phyloP scores from a whole-genome alignment of 2,888 invertebrate species.

The Nebria salina region DNA sequence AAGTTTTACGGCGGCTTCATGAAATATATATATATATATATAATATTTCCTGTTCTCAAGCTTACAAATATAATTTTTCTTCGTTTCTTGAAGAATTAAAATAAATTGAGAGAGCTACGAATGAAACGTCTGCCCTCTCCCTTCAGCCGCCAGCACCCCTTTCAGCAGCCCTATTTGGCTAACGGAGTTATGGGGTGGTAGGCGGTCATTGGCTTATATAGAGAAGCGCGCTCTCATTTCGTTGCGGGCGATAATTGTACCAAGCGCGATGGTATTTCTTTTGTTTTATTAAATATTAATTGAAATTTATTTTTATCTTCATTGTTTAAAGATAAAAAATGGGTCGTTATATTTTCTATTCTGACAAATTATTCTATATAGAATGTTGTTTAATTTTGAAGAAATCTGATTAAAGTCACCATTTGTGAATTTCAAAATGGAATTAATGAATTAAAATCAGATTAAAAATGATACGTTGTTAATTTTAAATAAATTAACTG shows the following conservation, averaged over 20 bases:
- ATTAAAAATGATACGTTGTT: neutral
- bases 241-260: neutral
- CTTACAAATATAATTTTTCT: conserved; percentile 61
- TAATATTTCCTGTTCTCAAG: conserved; percentile 57
- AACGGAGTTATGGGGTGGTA: neutral
- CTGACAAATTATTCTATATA: no score
- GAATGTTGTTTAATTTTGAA: no score
- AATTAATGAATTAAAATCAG: neutral
- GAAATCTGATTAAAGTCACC: neutral
- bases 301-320: neutral
- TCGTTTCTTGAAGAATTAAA: conserved; percentile 61
- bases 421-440: neutral
- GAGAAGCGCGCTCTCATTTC: neutral
- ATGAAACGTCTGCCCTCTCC: neutral
- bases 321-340: neutral
- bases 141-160: neutral
- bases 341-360: neutral
- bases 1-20: conserved; percentile 56
- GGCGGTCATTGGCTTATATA: neutral
- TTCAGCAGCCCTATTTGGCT: neutral
- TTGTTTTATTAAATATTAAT: conserved; percentile 1
- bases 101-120: conserved; percentile 62
- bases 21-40: conserved; percentile 52
- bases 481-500: neutral
- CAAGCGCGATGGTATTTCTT: neutral